Base-by-base conservation (phyloP, 2,888 invertebrate genomes). In the Drosophila rubida region DNA sequence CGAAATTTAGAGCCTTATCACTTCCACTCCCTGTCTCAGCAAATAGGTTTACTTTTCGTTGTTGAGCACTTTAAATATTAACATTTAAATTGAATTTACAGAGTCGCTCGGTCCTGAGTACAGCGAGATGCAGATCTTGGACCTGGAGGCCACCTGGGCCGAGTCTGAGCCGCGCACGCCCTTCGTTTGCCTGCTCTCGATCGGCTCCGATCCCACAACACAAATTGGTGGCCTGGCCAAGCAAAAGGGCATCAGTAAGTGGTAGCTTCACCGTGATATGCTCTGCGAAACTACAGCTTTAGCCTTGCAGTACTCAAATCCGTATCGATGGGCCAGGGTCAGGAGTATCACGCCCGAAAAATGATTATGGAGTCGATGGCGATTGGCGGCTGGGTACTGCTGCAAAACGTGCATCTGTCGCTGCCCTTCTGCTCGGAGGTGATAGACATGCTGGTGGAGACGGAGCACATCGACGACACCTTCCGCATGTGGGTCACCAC, bases 271-370 rank as follows among this genome's bases (percentile, higher is more conserved):
- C 6, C 3, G 25, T 2, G 19, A 27, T n/a, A 37, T 46, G 6
- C 1, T 25, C 5, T 4, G 2, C 7, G 11, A 45, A 16, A 19
- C 32, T 19, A 11, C 1, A 37, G 0, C 0, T 9, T 11, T 54
- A 0, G 9, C 2, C 9, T 13, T 13, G 5, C 32, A 96, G 96
- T 93, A 62, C 90, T 97, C 11, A 95, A 96, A 90, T 95, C 96
- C 0, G 97, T 99, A 4, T 99, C 98, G 5, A 98, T 99, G 98
- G 99, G 99, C 2, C 99, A 99, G 93, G 99, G 98, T 0, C 98
- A 99, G 93, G 99, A 96, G 87, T 93, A 93, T 66, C 96, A 96
- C 68, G 97, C 97, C 0, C 94, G 97, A 23, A 95, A 95, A 88
- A 94, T 97, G 93, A 95, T 97, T 83, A 94, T 94, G 41, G 95